Conservation (phyloP, 2,888 invertebrate species). For the Pantelozetes paolii region DNA sequence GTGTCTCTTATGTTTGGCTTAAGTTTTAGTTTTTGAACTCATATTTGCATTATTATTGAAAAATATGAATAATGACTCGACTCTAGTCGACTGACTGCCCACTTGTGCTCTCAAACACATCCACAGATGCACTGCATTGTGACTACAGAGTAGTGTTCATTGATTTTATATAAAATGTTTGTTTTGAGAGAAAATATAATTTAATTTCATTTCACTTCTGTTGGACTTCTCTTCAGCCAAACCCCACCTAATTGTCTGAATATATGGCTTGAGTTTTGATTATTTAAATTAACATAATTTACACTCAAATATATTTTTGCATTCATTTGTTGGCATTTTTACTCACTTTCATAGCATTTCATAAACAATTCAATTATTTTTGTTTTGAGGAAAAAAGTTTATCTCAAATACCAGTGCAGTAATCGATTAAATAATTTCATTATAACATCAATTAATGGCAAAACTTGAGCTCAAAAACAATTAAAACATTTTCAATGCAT, state of each 20-base stretch:
- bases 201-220: conserved; percentile 24
- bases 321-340: too few species aligned
- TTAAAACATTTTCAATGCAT: too few species aligned
- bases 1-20: conserved; percentile 18
- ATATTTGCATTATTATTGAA: conserved; percentile 35
- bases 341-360: too few species aligned
- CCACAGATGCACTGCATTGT: neutral
- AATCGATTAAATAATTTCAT: neutral
- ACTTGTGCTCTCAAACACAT: conserved; percentile 1
- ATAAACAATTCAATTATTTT: too few species aligned
- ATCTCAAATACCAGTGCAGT: too few species aligned
- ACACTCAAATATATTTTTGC: neutral
- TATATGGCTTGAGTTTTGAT: conserved; percentile 10
- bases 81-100: conserved; percentile 28
- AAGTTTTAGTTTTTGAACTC: conserved; percentile 25
- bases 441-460: neutral
- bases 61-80: conserved; percentile 37
- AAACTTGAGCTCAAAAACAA: too few species aligned
- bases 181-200: conserved; percentile 36
- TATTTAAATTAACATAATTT: conserved; percentile 1
- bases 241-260: conserved; percentile 15
- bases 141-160: neutral
- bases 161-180: conserved; percentile 14
- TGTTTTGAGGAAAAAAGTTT: too few species aligned
- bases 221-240: neutral